Evolutionary conservation across 2,888 invertebrate genomes (phyloP), one percentile per base, ranked within the genome.

Genomic region (Tachina fera): DNA sequence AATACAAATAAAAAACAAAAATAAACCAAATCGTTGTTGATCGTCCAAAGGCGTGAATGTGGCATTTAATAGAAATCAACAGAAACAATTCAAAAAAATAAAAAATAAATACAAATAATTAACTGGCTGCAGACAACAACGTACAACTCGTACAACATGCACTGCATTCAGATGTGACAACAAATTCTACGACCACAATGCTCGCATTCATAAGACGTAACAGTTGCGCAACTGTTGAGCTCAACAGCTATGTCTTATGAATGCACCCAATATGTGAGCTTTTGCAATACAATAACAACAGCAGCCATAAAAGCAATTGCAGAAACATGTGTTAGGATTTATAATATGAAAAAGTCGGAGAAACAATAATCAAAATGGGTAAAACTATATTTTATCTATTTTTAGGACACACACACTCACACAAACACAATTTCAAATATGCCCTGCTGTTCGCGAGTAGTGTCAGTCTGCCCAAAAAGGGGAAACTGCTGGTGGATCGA

Each of bases 251-350:
- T n/a, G n/a, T n/a, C n/a, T n/a, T n/a, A n/a, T n/a, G n/a, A n/a
- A n/a, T n/a, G n/a, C n/a, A n/a, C n/a, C n/a, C n/a, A n/a, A 71
- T 49, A 56, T 63, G 47, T 70, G 49, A 41, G 16, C n/a, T 75
- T 82, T 56, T 70, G 75, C 14, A 72, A 80, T 67, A 58, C 39
- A 19, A 22, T 77, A 67, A 67, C 72, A 70, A 71, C 51, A 81
- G 68, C 41, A 76, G 74, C 56, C 51, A 75, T 31, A 77, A 76
- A 14, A 67, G 78, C 61, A 75, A 70, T 58, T 56, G 53, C 56
- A 75, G 51, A 74, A 84, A 85, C 85, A 85, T 83, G 76, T 86
- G 86, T 82, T 82, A 67, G 76, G 71, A 83, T 76, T 86, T 75
- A 65, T 49, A 78, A 80, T 63, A 22, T 49, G n/a, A 56, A 45